phyloP scores from a whole-genome alignment of 1,140 invertebrate species.

The Drosophila sp. region DNA sequence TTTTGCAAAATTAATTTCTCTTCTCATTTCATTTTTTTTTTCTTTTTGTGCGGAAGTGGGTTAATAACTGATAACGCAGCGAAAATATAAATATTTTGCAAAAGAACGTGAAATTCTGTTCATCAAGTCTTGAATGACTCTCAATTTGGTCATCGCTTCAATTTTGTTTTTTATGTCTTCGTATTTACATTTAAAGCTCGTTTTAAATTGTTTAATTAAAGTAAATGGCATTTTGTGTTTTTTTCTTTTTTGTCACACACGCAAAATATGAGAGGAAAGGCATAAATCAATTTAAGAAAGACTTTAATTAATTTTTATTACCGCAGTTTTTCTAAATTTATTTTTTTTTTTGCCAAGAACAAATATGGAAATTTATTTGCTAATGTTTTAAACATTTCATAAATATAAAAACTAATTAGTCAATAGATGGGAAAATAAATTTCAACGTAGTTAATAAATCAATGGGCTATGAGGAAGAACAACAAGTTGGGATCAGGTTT shows the following conservation, averaged over 20 bases:
- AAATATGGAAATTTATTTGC: constrained; percentile 4
- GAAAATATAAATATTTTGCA: constrained; percentile 63
- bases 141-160: constrained; percentile 8
- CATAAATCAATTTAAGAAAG: constrained; percentile 8
- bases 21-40: constrained; percentile 46
- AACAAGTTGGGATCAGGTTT: neutral
- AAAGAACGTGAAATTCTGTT: constrained; percentile 48
- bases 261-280: neutral
- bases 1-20: constrained; percentile 70
- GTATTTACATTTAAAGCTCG: neutral
- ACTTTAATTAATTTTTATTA: constrained; percentile 14
- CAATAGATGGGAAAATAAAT: constrained; percentile 10
- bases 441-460: neutral
- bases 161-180: neutral
- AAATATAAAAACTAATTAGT: constrained; percentile 20
- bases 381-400: neutral
- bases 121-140: constrained; percentile 2
- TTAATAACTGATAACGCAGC: constrained; percentile 75
- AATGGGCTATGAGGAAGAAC: neutral
- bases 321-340: constrained; percentile 1
- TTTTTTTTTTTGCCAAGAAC: neutral
- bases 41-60: constrained; percentile 61
- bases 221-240: neutral
- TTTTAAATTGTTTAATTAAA: constrained; percentile 11
- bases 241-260: neutral